Conservation (phyloP, 1,140 invertebrate species). For the Neodiprion lecontei region DNA sequence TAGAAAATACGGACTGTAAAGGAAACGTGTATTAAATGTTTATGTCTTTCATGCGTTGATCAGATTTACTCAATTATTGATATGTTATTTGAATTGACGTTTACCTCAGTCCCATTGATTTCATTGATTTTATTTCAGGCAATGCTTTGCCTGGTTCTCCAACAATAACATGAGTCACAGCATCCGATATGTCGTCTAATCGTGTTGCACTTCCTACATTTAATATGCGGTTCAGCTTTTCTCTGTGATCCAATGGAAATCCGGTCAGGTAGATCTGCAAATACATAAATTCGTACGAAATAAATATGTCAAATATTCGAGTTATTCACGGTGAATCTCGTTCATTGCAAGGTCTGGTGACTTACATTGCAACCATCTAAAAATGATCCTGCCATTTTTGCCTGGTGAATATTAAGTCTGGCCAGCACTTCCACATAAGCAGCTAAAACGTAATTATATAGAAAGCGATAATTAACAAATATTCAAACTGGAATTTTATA, state of each 20-base stretch:
- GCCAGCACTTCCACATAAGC: conserved; percentile 59
- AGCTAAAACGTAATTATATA: conserved; percentile 56
- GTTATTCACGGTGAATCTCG: too few relatives aligned
- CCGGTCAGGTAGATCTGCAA: conserved; percentile 71
- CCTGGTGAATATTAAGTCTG: conserved; percentile 68
- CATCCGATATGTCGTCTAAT: conserved; percentile 76
- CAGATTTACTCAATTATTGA: conserved; percentile 8
- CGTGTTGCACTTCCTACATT: conserved; percentile 83
- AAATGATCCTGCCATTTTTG: conserved; percentile 77
- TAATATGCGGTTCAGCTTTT: conserved; percentile 80
- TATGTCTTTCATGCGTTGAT: conserved; percentile 18
- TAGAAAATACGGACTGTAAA: conserved; percentile 70
- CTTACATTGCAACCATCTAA: conserved; percentile 84
- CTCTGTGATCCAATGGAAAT: conserved; percentile 68
- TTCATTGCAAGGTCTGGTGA: conserved; percentile 32
- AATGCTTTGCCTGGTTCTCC: conserved; percentile 64
- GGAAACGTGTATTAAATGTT: conserved; percentile 20
- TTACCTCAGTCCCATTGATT: conserved; percentile 52
- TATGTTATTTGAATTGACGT: too few relatives aligned
- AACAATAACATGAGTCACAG: conserved; percentile 82
- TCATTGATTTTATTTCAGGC: conserved; percentile 58
- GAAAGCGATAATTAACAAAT: conserved; percentile 63
- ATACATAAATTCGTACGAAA: conserved; percentile 15
- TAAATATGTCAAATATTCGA: not conserved
- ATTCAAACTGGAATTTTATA: not conserved